Percentiles rank a stretch among this genome's conserved stretches.
Evolutionary conservation across 1,140 invertebrate genomes (phyloP).

Genomic region (Trichonephila clavipes): DNA sequence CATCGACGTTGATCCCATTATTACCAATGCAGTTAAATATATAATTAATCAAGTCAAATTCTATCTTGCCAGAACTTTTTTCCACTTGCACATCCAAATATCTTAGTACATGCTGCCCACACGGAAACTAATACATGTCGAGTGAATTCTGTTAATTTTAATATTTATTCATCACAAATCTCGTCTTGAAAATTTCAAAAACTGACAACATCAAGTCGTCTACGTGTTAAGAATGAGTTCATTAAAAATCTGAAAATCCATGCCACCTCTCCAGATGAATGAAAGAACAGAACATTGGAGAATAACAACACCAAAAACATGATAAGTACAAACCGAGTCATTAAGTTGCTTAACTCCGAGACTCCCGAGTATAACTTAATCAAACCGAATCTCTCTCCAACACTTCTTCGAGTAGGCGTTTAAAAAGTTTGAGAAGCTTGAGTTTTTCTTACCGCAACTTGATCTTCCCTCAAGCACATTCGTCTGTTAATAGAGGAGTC

Average conservation of each 20-base stretch:
- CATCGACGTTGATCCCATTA: too few relatives aligned
- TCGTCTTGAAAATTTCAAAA: too few relatives aligned
- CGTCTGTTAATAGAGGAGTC: slow-evolving; percentile 1
- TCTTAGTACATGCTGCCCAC: too few relatives aligned
- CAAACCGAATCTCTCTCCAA: slow-evolving; percentile 33
- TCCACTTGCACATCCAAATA: too few relatives aligned
- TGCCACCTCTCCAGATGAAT: background rate
- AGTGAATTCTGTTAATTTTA: too few relatives aligned
- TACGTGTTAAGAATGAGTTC: background rate
- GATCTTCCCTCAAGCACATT: slow-evolving; percentile 6
- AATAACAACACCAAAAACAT: background rate
- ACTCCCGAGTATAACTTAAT: slow-evolving; percentile 30
- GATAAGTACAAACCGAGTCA: background rate
- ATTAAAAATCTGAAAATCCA: background rate
- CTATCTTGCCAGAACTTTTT: too few relatives aligned
- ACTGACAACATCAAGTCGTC: background rate
- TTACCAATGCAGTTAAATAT: too few relatives aligned
- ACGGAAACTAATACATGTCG: too few relatives aligned
- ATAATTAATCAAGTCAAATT: too few relatives aligned
- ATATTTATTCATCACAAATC: too few relatives aligned
- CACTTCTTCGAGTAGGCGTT: slow-evolving; percentile 50
- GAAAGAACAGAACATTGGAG: background rate
- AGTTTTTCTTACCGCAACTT: slow-evolving; percentile 27
- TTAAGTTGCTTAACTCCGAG: slow-evolving; percentile 7
- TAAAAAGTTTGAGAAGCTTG: slow-evolving; percentile 23